These are phyloP conservation scores for Isurus oxyrinchus DNA, from an alignment of 2,113 vertebrate species.

Conservation along the genomic window DNA sequence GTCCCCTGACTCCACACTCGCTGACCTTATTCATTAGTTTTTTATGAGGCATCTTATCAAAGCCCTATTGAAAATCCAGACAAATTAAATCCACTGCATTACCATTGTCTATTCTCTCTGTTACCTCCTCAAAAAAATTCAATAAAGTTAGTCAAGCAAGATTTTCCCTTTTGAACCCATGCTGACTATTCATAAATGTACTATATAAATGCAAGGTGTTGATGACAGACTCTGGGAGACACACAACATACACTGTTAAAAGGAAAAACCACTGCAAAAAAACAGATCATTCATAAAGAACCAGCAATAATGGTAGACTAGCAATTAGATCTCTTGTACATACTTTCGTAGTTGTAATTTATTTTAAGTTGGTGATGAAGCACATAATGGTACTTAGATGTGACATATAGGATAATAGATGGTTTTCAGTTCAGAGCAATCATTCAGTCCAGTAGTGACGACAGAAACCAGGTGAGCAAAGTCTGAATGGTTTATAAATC, in stretches of 20 bases:
- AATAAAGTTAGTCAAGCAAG: no score
- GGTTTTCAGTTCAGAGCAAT: neutral
- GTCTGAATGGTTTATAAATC: slow-evolving; percentile 12
- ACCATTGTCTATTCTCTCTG: neutral
- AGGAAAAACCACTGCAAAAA: neutral
- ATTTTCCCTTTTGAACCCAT: no score
- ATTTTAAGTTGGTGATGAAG: slow-evolving; percentile 1
- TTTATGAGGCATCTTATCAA: neutral
- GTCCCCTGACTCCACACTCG: no score
- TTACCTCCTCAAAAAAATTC: neutral
- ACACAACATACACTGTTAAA: neutral
- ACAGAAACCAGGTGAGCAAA: neutral
- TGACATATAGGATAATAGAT: neutral
- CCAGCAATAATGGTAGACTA: neutral
- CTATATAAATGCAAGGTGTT: neutral
- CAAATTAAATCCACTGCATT: neutral
- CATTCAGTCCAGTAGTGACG: slow-evolving; percentile 5
- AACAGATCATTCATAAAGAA: neutral
- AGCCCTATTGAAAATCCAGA: neutral
- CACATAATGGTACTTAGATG: neutral
- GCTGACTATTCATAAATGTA: neutral
- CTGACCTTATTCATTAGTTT: neutral
- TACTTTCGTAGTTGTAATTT: neutral
- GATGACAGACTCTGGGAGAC: neutral
- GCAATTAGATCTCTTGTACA: neutral